Percentiles rank a stretch among this genome's conserved stretches.
Evolutionary conservation across 2,113 vertebrate species (phyloP).

Genomic region (Mastomys natalensis): DNA sequence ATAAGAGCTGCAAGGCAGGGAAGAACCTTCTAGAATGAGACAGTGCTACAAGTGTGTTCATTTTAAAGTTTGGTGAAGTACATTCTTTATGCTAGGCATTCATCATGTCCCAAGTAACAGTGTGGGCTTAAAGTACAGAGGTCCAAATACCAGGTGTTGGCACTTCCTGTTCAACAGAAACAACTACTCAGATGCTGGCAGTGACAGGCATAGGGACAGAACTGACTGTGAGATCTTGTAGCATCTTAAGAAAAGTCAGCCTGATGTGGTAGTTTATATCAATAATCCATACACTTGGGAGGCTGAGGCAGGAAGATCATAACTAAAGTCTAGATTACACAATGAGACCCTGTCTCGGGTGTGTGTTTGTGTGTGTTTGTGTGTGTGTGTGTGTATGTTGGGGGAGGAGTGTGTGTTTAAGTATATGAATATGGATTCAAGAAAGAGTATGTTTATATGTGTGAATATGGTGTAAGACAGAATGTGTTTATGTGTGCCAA

Average conservation of each 20-base stretch:
- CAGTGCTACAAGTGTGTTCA: neutral
- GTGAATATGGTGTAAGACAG: neutral
- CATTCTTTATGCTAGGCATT: neutral
- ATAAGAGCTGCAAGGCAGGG: neutral
- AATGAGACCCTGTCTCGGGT: neutral
- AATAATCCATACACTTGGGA: neutral
- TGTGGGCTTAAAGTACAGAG: slow-evolving; percentile 10
- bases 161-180: neutral
- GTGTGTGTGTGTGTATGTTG: no score
- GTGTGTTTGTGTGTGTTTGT: neutral
- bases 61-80: neutral
- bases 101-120: neutral
- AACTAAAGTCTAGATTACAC: neutral
- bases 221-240: neutral
- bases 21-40: slow-evolving; percentile 1
- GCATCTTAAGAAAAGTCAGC: neutral
- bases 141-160: neutral
- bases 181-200: neutral
- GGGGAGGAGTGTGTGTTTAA: neutral
- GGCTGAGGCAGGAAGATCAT: neutral
- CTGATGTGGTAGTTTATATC: neutral
- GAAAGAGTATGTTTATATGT: neutral
- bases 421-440: neutral
- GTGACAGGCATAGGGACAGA: neutral
- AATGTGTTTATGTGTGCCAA: no score